A percentile compares a stretch with the other conserved stretches of the same genome.
These are phyloP conservation scores for Argyrosomus japonicus DNA, from an alignment of 2,113 vertebrate species.

Conservation along the genomic window DNA sequence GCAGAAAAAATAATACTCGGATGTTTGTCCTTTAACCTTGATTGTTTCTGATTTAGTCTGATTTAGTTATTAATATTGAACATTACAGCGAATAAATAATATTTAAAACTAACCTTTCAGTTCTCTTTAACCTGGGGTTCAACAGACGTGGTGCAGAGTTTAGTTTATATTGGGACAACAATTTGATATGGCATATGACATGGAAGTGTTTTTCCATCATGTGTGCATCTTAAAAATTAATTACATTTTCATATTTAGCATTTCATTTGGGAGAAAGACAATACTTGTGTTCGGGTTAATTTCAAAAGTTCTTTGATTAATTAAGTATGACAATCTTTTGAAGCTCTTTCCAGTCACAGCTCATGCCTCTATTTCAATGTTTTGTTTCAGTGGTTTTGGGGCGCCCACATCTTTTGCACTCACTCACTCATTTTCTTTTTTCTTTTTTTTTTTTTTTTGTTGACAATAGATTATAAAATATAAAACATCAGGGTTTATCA, in stretches of 20 bases:
- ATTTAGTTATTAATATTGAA: not conserved
- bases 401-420: not conserved
- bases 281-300: not conserved
- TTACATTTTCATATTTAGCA: slow-evolving; percentile 1
- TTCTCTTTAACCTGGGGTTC: not conserved
- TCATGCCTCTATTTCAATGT: not conserved
- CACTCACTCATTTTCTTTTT: not conserved
- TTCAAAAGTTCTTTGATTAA: not conserved
- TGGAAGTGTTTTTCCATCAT: not conserved
- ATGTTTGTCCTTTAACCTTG: not conserved
- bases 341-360: not conserved
- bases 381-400: not conserved
- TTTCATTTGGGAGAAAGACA: not conserved
- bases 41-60: not conserved
- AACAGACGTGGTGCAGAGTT: not conserved
- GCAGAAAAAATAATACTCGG: too few relatives aligned
- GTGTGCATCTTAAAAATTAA: not conserved
- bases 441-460: not conserved
- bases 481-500: slow-evolving; percentile 1
- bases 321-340: not conserved
- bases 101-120: not conserved
- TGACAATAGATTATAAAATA: slow-evolving; percentile 1
- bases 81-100: not conserved
- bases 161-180: not conserved
- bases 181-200: too few relatives aligned